phyloP scores from a whole-genome alignment of 2,888 invertebrate genomes.

The Watsonalla cultraria region DNA sequence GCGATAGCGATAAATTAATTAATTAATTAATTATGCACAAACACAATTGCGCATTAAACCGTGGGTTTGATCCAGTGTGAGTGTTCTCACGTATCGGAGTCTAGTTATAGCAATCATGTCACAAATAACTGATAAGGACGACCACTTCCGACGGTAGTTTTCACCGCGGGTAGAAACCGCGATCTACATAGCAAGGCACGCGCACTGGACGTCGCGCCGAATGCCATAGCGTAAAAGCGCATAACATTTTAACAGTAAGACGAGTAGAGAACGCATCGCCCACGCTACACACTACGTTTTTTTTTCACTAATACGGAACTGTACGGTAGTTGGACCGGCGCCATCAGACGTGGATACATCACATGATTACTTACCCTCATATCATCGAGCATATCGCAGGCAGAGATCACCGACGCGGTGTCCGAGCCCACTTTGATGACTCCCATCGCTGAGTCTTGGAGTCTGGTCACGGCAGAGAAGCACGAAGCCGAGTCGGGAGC shows the following conservation, averaged over 20 bases:
- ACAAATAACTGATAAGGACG: constrained; percentile 63
- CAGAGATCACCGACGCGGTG: constrained; percentile 65
- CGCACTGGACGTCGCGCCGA: constrained; percentile 19
- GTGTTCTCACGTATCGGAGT: constrained; percentile 52
- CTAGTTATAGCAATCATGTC: constrained; percentile 48
- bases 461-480: constrained; percentile 3
- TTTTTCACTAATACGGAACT: constrained; percentile 47
- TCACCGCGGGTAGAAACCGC: constrained; percentile 40
- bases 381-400: constrained; percentile 71
- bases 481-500: constrained; percentile 20
- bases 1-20: neutral
- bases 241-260: constrained; percentile 32
- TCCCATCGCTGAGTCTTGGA: constrained; percentile 48
- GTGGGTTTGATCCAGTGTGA: constrained; percentile 24
- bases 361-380: constrained; percentile 68
- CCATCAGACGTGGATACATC: constrained; percentile 34
- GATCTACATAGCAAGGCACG: constrained; percentile 24
- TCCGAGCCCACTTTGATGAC: constrained; percentile 70
- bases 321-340: constrained; percentile 35
- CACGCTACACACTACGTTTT: constrained; percentile 41
- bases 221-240: constrained; percentile 45
- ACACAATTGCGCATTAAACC: constrained; percentile 10
- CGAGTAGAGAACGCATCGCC: constrained; percentile 34
- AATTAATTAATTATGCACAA: neutral
- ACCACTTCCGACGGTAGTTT: constrained; percentile 61